These are phyloP conservation scores for Erythrolamprus reginae DNA, from an alignment of 2,113 vertebrate species.

Conservation along the genomic window DNA sequence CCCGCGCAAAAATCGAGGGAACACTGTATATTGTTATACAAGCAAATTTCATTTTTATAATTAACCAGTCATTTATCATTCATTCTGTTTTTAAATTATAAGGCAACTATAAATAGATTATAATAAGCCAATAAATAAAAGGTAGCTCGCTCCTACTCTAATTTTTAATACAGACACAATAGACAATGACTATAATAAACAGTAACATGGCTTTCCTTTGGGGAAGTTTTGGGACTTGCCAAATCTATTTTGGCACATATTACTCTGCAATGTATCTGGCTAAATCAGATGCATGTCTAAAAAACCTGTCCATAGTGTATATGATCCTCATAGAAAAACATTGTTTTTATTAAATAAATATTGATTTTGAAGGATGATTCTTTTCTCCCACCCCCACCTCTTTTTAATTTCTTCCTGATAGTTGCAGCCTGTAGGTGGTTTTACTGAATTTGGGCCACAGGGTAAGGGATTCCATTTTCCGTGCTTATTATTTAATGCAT, in stretches of 20 bases:
- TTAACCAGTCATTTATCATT: background rate
- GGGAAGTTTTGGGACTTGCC: background rate
- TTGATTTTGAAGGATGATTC: background rate
- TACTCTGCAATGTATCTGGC: background rate
- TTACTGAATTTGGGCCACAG: background rate
- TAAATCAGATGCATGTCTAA: background rate
- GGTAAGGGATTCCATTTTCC: background rate
- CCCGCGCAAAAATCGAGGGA: no score
- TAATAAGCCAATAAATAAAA: background rate
- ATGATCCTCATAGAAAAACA: background rate
- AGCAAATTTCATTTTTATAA: background rate
- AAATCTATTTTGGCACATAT: background rate
- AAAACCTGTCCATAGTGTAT: background rate
- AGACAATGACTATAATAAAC: background rate
- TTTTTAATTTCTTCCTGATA: no score
- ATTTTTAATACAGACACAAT: background rate
- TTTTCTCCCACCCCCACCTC: fast-evolving
- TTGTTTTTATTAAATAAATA: background rate
- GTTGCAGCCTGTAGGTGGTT: background rate
- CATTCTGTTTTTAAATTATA: background rate
- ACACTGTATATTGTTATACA: background rate
- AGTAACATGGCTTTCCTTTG: background rate
- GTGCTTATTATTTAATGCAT: slow-evolving; percentile 11
- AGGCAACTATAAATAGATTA: background rate
- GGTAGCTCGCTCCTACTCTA: no score